These are phyloP conservation scores for Eurystomus gularis DNA, from an alignment of 2,113 vertebrate genomes.

Conservation along the genomic window DNA sequence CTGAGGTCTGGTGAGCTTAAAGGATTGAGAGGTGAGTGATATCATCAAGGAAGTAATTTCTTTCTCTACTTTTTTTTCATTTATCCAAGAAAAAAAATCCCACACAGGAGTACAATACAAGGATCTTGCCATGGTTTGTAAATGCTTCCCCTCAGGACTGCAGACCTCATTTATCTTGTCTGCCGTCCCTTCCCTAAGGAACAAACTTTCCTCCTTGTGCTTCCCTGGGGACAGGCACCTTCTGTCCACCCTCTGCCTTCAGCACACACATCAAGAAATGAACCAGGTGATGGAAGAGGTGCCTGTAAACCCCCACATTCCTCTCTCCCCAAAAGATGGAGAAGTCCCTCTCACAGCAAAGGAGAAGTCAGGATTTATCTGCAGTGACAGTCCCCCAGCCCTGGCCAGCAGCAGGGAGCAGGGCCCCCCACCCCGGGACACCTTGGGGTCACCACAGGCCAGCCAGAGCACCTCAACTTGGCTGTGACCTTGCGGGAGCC, in stretches of 20 bases:
- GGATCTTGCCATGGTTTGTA: background rate
- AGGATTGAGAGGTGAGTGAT: slow-evolving; percentile 44
- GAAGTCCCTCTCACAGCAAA: background rate
- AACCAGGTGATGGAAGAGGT: background rate
- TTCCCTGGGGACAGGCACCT: background rate
- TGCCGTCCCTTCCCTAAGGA: background rate
- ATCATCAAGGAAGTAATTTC: slow-evolving; percentile 42
- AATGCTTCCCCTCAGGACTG: background rate
- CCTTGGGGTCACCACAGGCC: slow-evolving; percentile 57
- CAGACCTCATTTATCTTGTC: background rate
- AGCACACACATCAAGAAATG: background rate
- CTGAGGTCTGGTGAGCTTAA: slow-evolving; percentile 47
- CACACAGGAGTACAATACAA: background rate
- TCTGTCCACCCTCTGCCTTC: background rate
- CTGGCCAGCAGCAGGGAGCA: background rate
- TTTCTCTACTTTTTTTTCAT: background rate
- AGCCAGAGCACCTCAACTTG: slow-evolving; percentile 61
- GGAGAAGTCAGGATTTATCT: slow-evolving; percentile 36
- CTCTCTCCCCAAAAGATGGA: background rate
- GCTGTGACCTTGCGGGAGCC: slow-evolving; percentile 64
- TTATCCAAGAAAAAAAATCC: background rate
- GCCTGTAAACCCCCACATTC: background rate
- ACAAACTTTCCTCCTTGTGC: background rate
- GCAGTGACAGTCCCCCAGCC: background rate
- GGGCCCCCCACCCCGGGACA: slow-evolving; percentile 26